These are phyloP conservation scores for Lasioglossum zephyrum DNA, from an alignment of 2,888 invertebrate genomes.

Conservation along the genomic window DNA sequence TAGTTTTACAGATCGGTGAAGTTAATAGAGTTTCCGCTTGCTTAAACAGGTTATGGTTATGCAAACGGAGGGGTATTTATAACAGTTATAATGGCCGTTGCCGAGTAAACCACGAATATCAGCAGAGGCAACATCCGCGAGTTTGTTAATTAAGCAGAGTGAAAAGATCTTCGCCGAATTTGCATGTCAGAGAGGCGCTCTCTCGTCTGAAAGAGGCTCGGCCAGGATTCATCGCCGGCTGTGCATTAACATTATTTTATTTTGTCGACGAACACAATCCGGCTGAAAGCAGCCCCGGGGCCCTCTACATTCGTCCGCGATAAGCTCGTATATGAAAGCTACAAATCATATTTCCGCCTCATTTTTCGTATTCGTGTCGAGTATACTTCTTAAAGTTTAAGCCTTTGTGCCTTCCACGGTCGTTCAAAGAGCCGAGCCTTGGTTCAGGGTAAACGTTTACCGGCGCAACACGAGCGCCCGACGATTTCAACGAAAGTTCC, in stretches of 20 bases:
- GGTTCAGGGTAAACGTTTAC: constrained; percentile 45
- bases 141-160: constrained; percentile 26
- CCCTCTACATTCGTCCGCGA: constrained; percentile 7
- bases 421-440: constrained; percentile 41
- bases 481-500: neutral
- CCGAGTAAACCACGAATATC: constrained; percentile 5
- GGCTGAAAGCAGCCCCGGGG: constrained; percentile 7
- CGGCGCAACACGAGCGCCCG: constrained; percentile 7
- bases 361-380: constrained; percentile 55
- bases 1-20: neutral
- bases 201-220: neutral
- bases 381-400: constrained; percentile 40
- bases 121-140: neutral
- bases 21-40: neutral
- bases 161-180: constrained; percentile 29
- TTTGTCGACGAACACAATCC: constrained; percentile 14
- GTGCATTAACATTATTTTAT: constrained; percentile 33
- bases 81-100: neutral
- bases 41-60: neutral
- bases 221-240: constrained; percentile 4
- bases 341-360: constrained; percentile 48
- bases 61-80: neutral
- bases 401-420: constrained; percentile 24
- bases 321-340: constrained; percentile 9
- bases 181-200: constrained; percentile 3